phyloP scores from a whole-genome alignment of 2,113 vertebrate species.

The Gobiocypris rarus region DNA sequence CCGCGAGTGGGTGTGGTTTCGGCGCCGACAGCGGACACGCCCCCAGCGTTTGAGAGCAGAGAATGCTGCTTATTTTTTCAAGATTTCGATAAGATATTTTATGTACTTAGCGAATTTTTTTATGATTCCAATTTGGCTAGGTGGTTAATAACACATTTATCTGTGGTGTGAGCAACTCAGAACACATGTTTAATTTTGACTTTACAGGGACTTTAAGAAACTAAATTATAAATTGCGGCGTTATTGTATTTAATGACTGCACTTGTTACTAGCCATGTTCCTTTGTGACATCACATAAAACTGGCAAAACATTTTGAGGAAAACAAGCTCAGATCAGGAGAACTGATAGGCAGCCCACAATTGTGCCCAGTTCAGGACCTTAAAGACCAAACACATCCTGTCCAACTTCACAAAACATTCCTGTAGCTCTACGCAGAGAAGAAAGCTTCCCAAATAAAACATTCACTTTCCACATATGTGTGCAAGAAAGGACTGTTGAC shows the following conservation, averaged over 20 bases:
- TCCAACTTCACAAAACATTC: slow-evolving; percentile 44
- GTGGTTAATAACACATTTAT: too few species aligned
- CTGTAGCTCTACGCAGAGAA: slow-evolving; percentile 53
- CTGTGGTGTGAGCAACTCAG: too few species aligned
- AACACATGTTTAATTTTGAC: too few species aligned
- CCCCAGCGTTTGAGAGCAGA: too few species aligned
- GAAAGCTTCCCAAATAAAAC: slow-evolving; percentile 63
- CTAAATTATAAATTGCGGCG: background rate
- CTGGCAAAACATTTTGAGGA: background rate
- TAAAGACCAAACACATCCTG: slow-evolving; percentile 16
- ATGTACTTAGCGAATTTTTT: too few species aligned
- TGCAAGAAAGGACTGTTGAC: slow-evolving; percentile 22
- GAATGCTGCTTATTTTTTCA: too few species aligned
- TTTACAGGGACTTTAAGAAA: too few species aligned
- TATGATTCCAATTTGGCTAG: too few species aligned
- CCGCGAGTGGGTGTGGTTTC: too few species aligned
- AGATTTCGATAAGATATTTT: too few species aligned
- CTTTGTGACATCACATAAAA: background rate
- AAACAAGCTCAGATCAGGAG: background rate
- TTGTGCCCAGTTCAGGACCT: background rate
- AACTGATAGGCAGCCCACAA: slow-evolving; percentile 8
- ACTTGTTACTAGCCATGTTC: background rate
- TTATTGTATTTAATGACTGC: background rate
- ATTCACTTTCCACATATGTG: slow-evolving; percentile 35
- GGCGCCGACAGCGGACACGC: too few species aligned